Percentiles rank a stretch among this genome's conserved stretches.
Conservation (phyloP, 2,888 invertebrate genomes). For the Melipona beecheii region DNA sequence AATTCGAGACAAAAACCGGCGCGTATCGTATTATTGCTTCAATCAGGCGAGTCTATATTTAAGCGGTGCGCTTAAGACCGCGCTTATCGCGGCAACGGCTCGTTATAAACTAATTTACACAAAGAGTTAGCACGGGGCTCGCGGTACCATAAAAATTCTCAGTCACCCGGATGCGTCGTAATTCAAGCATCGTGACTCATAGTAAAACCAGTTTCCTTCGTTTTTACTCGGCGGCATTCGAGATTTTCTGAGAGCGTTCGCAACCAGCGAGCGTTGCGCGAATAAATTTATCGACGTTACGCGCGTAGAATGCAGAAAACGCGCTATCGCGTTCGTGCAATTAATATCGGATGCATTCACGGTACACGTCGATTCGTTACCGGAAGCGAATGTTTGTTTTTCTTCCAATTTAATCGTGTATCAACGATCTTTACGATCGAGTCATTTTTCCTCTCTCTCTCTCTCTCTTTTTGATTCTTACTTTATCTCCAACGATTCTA, state of each 20-base stretch:
- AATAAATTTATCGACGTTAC: conserved; percentile 46
- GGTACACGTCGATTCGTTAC: conserved; percentile 7
- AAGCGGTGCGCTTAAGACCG: not conserved
- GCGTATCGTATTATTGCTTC: conserved; percentile 13
- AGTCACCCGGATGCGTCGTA: conserved; percentile 52
- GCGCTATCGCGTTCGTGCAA: conserved; percentile 11
- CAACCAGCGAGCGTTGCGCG: conserved; percentile 33
- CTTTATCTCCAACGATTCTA: not conserved
- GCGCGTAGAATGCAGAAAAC: conserved; percentile 21
- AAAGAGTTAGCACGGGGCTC: conserved; percentile 50
- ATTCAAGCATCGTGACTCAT: conserved; percentile 50
- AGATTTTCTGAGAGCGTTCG: conserved; percentile 49
- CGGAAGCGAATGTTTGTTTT: not conserved
- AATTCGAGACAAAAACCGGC: too few species aligned
- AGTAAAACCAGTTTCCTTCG: conserved; percentile 54
- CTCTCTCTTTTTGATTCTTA: not conserved
- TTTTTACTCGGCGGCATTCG: conserved; percentile 24
- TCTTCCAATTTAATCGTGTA: not conserved
- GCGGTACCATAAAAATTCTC: conserved; percentile 50
- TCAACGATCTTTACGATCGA: not conserved
- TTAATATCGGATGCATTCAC: conserved; percentile 11
- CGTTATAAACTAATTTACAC: conserved; percentile 51
- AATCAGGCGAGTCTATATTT: conserved; percentile 7
- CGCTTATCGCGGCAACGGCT: conserved; percentile 35
- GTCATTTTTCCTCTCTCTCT: not conserved